Evolutionary conservation across 2,797 vertebrate species (phyloP), one percentile per base, ranked within the genome.

Genomic region (Gastrophryne carolinensis): DNA sequence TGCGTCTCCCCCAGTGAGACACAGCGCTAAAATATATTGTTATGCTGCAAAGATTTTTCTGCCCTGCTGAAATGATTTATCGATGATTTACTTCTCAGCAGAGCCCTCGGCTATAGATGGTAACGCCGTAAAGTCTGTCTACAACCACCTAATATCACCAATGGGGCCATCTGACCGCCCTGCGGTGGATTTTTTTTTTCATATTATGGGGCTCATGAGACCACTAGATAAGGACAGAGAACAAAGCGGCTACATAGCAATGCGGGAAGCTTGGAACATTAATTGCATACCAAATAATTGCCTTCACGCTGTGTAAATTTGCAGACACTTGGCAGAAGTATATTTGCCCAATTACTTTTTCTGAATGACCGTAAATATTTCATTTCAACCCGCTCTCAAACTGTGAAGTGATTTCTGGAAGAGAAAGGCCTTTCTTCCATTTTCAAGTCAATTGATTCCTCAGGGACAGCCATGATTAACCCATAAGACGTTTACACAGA

Each of bases 281-380:
- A 62, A 69, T 75, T 62, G 64, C 54, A 44, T 27, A 37, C 64
- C 64, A 41, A 75, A 68, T 75, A 67, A 68, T 62, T 75, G 41
- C 32, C 73, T 52, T 69, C 73, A 53, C 73, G 32, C 73, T 69
- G 73, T 8, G 73, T 54, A 69, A 53, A 69, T 68, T 69, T 62
- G 57, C 73, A 76, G 73, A 69, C 65, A 54, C 65, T 76, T 62
- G 65, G 34, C 56, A 47, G 24, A 41, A 61, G 56, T 23, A 39
- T 44, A 44, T 75, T 63, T 69, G 64, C 64, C 32, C 73, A 69
- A 76, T 70, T 63, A 69, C 73, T 69, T 53, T 62, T 56, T 13
- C 32, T 70, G 68, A 76, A 63, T 76, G 73, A 62, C 65, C 64
- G 41, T 63, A 69, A 62, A 69, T 69, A 76, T 63, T 76, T 61